Percentiles rank a stretch among this genome's conserved stretches.
Conservation (phyloP, 2,797 vertebrate species). For the Distichodus sexfasciatus region DNA sequence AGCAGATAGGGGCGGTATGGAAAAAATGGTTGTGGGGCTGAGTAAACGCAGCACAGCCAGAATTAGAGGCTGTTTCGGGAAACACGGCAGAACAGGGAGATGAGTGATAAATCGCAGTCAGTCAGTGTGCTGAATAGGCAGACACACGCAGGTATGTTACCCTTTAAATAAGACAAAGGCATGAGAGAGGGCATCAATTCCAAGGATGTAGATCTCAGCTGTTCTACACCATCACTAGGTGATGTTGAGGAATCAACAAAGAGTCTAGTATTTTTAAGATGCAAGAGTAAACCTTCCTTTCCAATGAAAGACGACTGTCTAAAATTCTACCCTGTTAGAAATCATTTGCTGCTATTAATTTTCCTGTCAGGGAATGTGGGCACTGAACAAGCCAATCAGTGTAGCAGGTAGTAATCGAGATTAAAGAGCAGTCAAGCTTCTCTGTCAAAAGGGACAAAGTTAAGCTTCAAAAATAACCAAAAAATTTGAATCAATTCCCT, state of each 20-base stretch:
- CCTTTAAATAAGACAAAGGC: constrained; percentile 8
- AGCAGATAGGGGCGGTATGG: constrained; percentile 12
- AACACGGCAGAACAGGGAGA: neutral
- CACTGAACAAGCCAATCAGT: neutral
- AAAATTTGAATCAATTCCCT: too few species aligned
- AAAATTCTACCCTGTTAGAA: neutral
- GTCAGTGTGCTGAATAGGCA: constrained; percentile 13
- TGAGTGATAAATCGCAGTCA: constrained; percentile 31
- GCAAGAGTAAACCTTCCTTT: too few species aligned
- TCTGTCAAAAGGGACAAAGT: neutral
- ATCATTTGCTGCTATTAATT: neutral
- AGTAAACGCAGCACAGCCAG: constrained; percentile 7
- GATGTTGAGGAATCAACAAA: neutral
- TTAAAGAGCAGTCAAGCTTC: neutral
- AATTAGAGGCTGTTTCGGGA: constrained; percentile 34
- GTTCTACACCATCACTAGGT: neutral
- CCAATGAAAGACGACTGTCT: neutral
- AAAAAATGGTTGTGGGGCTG: neutral
- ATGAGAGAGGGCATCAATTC: neutral
- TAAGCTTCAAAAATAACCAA: neutral
- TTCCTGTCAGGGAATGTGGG: neutral
- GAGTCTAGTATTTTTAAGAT: neutral
- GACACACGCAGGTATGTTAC: neutral
- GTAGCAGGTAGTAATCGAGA: neutral
- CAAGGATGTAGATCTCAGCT: neutral